Evolutionary conservation across 2,888 invertebrate genomes (phyloP), one percentile per base, ranked within the genome.

Genomic region (Meta bourneti): DNA sequence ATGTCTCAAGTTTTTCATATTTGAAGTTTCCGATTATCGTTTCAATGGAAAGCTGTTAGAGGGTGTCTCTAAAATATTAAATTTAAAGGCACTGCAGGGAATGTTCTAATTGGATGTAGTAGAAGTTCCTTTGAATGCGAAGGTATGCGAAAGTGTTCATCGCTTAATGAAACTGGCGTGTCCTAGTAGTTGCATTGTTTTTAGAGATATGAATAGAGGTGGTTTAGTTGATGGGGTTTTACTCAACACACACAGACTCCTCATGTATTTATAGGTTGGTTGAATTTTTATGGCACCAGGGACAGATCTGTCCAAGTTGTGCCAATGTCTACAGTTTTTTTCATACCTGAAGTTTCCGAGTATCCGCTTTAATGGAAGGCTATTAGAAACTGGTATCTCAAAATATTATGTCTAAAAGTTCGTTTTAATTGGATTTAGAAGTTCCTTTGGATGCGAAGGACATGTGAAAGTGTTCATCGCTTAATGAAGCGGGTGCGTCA

Each of bases 21-120:
- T 72, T 81, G 88, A 82, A 74, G 81, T 88, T 88, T 88, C 81
- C 74, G 88, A 88, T 88, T 88, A 88, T 54, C 87, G 70, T 54
- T 49, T 34, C 72, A 49, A 78, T 86, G 54, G 85, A 61, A 61
- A 16, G 19, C 78, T 78, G 70, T 78, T 79, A 78, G 52, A 7
- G 16, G 71, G 71, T 83, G 48, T 48, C 19, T n/a, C 1, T 4
- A 34, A 34, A 34, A 34, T 34, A 34, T 34, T 34, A 34, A 1
- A 34, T 2, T 34, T 4, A 34, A 71, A 49, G 13, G 51, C 71
- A 11, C 74, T 34, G 4, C 48, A 7, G 19, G 19, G 72, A n/a
- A 19, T 5, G 34, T 34, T 34, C 34, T 34, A 34, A 34, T 34
- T 34, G 34, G 34, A 4, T 4, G 34, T 34, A 34, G 34, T 34